These are phyloP conservation scores for Eustalomyia histrio DNA, from an alignment of 2,888 invertebrate genomes.

Conservation along the genomic window DNA sequence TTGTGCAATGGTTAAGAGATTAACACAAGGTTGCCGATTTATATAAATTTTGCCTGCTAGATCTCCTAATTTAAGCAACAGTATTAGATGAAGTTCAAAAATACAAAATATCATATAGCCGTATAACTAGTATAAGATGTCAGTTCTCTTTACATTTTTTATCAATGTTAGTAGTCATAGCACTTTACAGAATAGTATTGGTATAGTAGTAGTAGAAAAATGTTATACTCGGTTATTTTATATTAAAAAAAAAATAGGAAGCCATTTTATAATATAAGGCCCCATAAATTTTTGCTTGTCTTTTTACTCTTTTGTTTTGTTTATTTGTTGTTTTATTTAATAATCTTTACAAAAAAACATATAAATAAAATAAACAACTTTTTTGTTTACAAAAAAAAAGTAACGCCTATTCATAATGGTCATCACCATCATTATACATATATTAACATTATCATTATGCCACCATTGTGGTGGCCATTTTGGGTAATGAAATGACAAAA, in stretches of 20 bases:
- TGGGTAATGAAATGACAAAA: constrained; percentile 51
- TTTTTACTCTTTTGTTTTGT: constrained; percentile 36
- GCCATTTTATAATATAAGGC: constrained; percentile 56
- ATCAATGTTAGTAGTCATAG: not conserved
- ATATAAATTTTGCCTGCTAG: no score
- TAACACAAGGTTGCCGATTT: no score
- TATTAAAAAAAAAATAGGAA: constrained; percentile 47
- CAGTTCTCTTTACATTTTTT: not conserved
- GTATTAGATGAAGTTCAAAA: no score
- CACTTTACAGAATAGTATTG: not conserved
- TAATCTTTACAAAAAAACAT: constrained; percentile 26
- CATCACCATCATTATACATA: constrained; percentile 55
- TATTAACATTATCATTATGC: constrained; percentile 41
- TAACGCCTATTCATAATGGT: constrained; percentile 62
- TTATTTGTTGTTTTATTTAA: constrained; percentile 32
- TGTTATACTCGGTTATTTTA: not conserved
- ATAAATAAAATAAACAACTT: constrained; percentile 7
- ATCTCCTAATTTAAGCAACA: no score
- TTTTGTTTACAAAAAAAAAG: constrained; percentile 32
- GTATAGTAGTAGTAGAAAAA: constrained; percentile 3
- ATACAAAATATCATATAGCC: not conserved
- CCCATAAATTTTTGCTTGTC: constrained; percentile 46
- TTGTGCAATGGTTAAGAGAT: no score
- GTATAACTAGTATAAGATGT: not conserved
- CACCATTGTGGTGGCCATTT: constrained; percentile 60